A percentile compares a stretch with the other conserved stretches of the same genome.
Evolutionary conservation across 2,888 invertebrate species (phyloP).

Genomic region (Oligia strigilis): DNA sequence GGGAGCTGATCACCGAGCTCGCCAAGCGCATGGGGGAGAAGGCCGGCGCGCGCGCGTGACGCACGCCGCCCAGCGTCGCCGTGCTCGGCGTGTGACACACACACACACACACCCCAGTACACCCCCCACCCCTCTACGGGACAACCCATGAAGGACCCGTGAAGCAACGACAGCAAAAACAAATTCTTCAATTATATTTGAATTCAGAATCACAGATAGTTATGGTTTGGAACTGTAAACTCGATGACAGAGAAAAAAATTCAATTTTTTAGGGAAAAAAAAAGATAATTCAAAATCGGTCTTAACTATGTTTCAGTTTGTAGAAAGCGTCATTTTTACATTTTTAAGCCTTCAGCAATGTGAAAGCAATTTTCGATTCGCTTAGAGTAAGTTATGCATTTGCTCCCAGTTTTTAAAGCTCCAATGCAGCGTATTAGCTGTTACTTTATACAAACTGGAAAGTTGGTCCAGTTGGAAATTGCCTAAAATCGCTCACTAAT

Average conservation of each 20-base stretch:
- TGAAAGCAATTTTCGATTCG: background rate
- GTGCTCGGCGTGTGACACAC: constrained; percentile 77
- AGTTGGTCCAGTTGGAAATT: background rate
- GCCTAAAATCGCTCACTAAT: background rate
- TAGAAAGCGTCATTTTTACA: background rate
- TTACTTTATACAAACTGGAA: background rate
- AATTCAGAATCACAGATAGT: background rate
- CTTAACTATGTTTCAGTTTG: background rate
- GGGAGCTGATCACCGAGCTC: constrained; percentile 85
- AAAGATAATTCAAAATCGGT: background rate
- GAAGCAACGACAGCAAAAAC: background rate
- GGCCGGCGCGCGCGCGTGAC: constrained; percentile 73
- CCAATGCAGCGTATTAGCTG: background rate
- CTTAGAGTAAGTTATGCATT: background rate
- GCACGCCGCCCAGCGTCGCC: constrained; percentile 71
- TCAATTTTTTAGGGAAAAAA: background rate
- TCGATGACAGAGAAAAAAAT: background rate
- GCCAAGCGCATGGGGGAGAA: constrained; percentile 87
- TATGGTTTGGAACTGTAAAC: background rate
- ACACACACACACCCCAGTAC: background rate
- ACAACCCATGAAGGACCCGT: background rate
- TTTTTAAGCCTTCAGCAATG: background rate
- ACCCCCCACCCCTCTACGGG: background rate
- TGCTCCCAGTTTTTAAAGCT: background rate
- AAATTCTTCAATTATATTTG: background rate